These are phyloP conservation scores for Aphidius ervi DNA, from an alignment of 1,140 invertebrate genomes.

Conservation along the genomic window DNA sequence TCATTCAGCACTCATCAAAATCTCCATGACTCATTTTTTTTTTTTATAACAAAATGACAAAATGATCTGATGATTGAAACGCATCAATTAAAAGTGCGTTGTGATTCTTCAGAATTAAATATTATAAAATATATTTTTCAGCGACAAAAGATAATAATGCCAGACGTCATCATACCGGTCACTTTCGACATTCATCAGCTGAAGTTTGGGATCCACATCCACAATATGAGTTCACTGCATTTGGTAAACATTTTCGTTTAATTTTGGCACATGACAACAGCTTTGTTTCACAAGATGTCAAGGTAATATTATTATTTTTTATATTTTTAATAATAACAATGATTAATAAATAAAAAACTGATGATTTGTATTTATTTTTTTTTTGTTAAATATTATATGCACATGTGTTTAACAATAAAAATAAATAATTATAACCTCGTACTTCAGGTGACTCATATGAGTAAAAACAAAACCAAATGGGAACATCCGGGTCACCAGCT, in stretches of 20 bases:
- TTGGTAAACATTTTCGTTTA: slow-evolving; percentile 57
- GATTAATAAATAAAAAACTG: slow-evolving; percentile 2
- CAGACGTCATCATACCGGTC: slow-evolving; percentile 56
- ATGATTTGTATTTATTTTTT: slow-evolving; percentile 16
- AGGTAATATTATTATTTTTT: slow-evolving; percentile 38
- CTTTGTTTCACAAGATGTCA: slow-evolving; percentile 56
- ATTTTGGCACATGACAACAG: slow-evolving; percentile 56
- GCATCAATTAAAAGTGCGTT: neutral
- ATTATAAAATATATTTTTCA: slow-evolving; percentile 20
- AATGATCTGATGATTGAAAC: neutral
- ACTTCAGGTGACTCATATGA: slow-evolving; percentile 57
- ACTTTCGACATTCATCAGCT: slow-evolving; percentile 60
- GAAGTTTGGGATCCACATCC: slow-evolving; percentile 71
- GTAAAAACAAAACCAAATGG: slow-evolving; percentile 52
- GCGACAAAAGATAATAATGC: slow-evolving; percentile 29
- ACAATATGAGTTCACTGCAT: slow-evolving; percentile 63
- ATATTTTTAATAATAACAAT: neutral
- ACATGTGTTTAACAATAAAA: too few relatives aligned
- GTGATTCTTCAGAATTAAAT: neutral
- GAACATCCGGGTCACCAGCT: slow-evolving; percentile 50
- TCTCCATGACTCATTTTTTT: too few relatives aligned
- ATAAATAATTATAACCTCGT: slow-evolving; percentile 13
- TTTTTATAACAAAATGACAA: too few relatives aligned
- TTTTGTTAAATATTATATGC: neutral
- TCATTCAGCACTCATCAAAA: too few relatives aligned